Conservation (phyloP, 2,113 vertebrate genomes). For the Ptyas mucosa region DNA sequence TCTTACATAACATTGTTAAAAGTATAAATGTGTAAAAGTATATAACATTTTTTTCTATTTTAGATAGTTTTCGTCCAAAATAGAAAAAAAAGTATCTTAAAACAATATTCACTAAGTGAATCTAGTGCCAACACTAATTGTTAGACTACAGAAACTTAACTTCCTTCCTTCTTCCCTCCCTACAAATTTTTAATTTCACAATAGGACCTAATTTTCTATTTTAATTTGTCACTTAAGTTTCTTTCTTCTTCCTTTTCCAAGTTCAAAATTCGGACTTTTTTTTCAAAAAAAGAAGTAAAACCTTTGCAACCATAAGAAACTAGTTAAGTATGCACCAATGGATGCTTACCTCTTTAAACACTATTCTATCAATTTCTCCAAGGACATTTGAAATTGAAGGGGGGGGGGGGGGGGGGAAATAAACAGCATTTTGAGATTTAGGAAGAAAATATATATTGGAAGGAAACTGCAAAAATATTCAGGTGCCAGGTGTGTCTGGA, state of each 20-base stretch:
- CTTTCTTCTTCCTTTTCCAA: neutral
- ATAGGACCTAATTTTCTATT: neutral
- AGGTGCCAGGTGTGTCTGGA: conserved; percentile 12
- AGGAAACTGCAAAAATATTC: neutral
- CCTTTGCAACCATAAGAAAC: neutral
- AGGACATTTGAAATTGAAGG: neutral
- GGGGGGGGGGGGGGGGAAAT: neutral
- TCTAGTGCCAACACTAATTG: neutral
- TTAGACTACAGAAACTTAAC: neutral
- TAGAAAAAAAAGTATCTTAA: neutral
- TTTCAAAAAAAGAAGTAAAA: neutral
- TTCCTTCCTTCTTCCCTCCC: neutral
- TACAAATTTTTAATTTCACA: neutral
- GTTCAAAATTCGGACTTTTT: neutral
- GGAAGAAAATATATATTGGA: neutral
- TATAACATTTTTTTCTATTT: neutral
- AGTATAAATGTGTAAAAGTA: neutral
- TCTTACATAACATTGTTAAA: neutral
- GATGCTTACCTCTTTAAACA: neutral
- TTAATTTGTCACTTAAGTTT: neutral
- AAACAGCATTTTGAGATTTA: conserved; percentile 3
- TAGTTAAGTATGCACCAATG: neutral
- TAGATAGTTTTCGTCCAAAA: neutral
- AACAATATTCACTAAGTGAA: neutral
- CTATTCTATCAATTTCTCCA: neutral